These are phyloP conservation scores for Neotoxoptera formosana DNA, from an alignment of 1,140 invertebrate species.

Conservation along the genomic window DNA sequence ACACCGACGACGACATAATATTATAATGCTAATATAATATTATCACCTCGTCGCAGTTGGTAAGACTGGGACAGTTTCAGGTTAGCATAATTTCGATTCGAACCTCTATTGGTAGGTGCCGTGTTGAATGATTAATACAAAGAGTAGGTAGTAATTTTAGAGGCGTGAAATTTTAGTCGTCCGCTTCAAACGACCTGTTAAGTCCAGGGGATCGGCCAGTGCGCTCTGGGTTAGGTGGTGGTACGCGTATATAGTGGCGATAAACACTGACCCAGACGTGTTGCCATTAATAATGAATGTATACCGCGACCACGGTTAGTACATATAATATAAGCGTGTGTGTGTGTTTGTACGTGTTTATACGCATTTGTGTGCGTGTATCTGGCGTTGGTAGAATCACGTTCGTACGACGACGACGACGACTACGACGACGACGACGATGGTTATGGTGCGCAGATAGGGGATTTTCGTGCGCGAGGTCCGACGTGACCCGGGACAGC, in stretches of 20 bases:
- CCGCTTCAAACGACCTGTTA: constrained; percentile 14
- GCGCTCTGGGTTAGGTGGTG: not conserved
- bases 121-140: not conserved
- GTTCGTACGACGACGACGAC: not conserved
- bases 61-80: not conserved
- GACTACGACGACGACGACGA: not conserved
- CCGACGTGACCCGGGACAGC: not conserved
- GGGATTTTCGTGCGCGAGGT: not conserved
- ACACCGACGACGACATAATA: not conserved
- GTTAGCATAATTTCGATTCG: not conserved
- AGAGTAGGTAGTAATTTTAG: not conserved
- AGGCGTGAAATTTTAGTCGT: not conserved
- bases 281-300: constrained; percentile 29
- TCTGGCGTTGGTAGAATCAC: not conserved
- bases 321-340: not conserved
- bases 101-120: not conserved
- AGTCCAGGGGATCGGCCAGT: not conserved
- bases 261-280: constrained; percentile 40
- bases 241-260: not conserved
- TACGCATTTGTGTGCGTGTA: not conserved
- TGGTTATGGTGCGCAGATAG: not conserved
- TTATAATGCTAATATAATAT: not conserved
- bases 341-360: not conserved
- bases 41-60: not conserved
- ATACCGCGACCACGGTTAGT: not conserved